Conservation (phyloP, 2,888 invertebrate genomes). For the Tachina fera region DNA sequence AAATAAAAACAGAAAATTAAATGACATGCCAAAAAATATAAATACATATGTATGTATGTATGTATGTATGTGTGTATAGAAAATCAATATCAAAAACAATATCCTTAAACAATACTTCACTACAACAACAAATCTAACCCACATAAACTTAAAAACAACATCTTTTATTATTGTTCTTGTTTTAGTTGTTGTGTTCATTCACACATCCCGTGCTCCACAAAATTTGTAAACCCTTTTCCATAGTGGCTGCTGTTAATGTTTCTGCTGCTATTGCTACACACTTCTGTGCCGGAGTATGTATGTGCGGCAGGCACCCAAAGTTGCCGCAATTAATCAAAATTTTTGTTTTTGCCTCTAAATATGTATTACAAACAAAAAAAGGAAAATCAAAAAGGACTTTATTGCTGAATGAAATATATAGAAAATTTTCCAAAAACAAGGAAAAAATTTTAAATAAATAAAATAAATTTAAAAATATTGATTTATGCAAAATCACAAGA, state of each 20-base stretch:
- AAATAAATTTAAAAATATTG: slow-evolving; percentile 67
- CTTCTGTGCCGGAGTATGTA: slow-evolving; percentile 25
- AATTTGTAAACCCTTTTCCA: slow-evolving; percentile 57
- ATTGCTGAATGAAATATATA: slow-evolving; percentile 53
- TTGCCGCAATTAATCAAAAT: slow-evolving; percentile 71
- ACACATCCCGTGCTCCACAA: slow-evolving; percentile 42
- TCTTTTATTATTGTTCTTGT: not conserved
- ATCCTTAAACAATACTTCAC: slow-evolving; percentile 63
- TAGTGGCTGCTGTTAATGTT: not conserved
- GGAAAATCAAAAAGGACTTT: slow-evolving; percentile 36
- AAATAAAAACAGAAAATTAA: slow-evolving; percentile 40
- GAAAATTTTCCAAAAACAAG: slow-evolving; percentile 49
- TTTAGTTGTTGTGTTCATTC: slow-evolving; percentile 32
- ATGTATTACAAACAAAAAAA: slow-evolving; percentile 22
- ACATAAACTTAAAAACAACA: slow-evolving; percentile 52
- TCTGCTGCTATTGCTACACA: slow-evolving; percentile 8
- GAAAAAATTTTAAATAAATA: slow-evolving; percentile 14
- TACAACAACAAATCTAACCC: slow-evolving; percentile 43
- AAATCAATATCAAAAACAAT: slow-evolving; percentile 69
- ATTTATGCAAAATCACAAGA: slow-evolving; percentile 65
- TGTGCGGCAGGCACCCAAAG: slow-evolving; percentile 68
- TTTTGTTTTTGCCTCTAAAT: slow-evolving; percentile 61
- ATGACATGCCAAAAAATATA: slow-evolving; percentile 24
- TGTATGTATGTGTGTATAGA: not conserved
- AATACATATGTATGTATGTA: no score